Percentiles rank a stretch among this genome's conserved stretches.
Conservation (phyloP, 2,888 invertebrate species). For the Seira musarum region DNA sequence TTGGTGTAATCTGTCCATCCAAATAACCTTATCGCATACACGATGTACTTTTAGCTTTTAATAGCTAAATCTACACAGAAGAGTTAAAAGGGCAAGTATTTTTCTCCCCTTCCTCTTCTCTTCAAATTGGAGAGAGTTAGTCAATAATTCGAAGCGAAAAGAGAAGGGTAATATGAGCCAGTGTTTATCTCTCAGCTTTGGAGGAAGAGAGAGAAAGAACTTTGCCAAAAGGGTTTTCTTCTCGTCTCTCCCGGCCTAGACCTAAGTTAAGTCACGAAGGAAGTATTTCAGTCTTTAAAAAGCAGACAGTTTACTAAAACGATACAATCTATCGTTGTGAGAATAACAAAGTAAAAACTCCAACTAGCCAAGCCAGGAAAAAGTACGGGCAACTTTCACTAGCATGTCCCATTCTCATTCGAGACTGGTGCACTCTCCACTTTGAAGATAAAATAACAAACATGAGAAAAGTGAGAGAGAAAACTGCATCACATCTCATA, state of each 20-base stretch:
- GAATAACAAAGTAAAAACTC: background rate
- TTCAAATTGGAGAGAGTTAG: background rate
- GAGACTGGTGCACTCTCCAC: background rate
- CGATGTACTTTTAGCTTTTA: background rate
- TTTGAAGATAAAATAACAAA: background rate
- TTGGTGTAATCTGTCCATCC: background rate
- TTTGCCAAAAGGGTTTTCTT: constrained; percentile 13
- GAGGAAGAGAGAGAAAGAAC: background rate
- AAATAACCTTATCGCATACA: background rate
- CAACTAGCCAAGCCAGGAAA: background rate
- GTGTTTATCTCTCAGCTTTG: constrained; percentile 25
- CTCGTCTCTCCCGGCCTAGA: background rate
- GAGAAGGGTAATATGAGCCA: constrained; percentile 25
- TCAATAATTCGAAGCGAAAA: background rate
- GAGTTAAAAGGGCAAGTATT: background rate
- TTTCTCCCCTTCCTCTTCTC: background rate
- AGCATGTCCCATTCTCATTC: background rate
- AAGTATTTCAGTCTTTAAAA: background rate
- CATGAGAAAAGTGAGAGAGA: background rate
- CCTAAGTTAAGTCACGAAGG: background rate
- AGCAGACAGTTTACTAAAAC: background rate
- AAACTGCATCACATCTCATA: background rate
- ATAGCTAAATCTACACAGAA: too few species aligned
- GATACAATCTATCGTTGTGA: constrained; percentile 5
- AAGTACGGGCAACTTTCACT: background rate